A percentile compares a stretch with the other conserved stretches of the same genome.
Conservation (phyloP, 2,113 vertebrate species). For the Neodon shergylaensis region DNA sequence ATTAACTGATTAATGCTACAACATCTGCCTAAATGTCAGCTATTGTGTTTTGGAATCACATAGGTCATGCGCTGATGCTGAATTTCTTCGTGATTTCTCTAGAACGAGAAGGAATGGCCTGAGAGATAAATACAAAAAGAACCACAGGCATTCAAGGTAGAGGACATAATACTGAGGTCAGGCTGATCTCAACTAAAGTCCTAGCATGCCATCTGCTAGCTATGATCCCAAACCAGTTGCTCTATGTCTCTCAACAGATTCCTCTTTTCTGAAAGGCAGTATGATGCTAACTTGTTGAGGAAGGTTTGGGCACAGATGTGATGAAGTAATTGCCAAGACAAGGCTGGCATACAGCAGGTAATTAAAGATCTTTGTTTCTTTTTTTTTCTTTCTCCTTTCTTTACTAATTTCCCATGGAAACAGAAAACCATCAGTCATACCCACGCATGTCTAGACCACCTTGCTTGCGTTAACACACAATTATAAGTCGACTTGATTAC, state of each 20-base stretch:
- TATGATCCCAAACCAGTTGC: neutral
- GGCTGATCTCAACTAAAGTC: neutral
- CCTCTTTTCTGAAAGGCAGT: neutral
- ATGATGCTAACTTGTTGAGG: conserved; percentile 1
- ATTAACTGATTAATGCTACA: neutral
- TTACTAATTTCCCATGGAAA: conserved; percentile 39
- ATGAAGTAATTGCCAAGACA: neutral
- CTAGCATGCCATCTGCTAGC: neutral
- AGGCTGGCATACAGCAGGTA: neutral
- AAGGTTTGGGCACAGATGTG: neutral
- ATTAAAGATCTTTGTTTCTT: conserved; percentile 5
- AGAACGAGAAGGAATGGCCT: neutral
- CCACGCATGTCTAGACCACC: neutral
- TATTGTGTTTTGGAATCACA: neutral
- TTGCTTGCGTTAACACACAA: neutral
- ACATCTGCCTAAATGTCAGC: neutral
- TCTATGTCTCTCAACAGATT: neutral
- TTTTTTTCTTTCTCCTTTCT: neutral
- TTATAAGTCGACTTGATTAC: conserved; percentile 31
- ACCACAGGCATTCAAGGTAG: neutral
- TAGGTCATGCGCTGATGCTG: neutral
- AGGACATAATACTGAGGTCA: neutral
- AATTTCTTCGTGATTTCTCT: neutral
- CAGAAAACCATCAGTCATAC: neutral
- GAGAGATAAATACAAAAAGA: conserved; percentile 5